These are phyloP conservation scores for Zootermopsis nevadensis DNA, from an alignment of 2,888 invertebrate genomes.

Conservation along the genomic window DNA sequence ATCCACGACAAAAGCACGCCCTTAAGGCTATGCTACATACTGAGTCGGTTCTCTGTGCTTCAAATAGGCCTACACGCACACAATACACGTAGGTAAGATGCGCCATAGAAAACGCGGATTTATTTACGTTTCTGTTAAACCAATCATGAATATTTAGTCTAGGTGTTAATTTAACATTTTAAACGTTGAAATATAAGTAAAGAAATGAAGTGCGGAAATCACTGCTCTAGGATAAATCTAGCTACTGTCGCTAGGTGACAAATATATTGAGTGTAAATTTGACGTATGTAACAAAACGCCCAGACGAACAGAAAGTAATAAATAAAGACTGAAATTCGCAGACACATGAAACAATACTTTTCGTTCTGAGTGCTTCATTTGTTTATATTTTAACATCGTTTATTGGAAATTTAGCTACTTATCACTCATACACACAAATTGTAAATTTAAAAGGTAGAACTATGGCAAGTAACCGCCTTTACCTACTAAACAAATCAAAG, in stretches of 20 bases:
- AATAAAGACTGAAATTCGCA: conserved; percentile 9
- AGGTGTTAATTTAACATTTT: not conserved
- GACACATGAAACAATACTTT: not conserved
- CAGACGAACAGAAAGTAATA: not conserved
- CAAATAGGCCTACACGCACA: too few relatives aligned
- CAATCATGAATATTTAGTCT: not conserved
- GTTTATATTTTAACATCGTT: not conserved
- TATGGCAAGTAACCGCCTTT: not conserved
- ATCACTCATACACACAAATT: not conserved
- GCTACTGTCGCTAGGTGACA: conserved; percentile 1
- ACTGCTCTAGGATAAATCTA: not conserved
- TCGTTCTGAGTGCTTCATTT: not conserved
- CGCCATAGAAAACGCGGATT: too few relatives aligned
- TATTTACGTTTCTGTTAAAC: too few relatives aligned
- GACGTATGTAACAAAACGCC: not conserved
- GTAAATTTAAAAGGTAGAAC: not conserved
- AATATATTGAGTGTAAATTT: not conserved
- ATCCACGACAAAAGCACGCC: too few relatives aligned
- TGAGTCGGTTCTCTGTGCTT: too few relatives aligned
- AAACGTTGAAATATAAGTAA: not conserved
- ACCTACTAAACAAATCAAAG: too few relatives aligned
- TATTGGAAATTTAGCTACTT: not conserved
- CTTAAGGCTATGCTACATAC: too few relatives aligned
- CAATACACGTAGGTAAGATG: too few relatives aligned
- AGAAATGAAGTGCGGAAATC: not conserved